A percentile compares a stretch with the other conserved stretches of the same genome.
phyloP scores from a whole-genome alignment of 2,113 vertebrate species.

The Tichodroma muraria region DNA sequence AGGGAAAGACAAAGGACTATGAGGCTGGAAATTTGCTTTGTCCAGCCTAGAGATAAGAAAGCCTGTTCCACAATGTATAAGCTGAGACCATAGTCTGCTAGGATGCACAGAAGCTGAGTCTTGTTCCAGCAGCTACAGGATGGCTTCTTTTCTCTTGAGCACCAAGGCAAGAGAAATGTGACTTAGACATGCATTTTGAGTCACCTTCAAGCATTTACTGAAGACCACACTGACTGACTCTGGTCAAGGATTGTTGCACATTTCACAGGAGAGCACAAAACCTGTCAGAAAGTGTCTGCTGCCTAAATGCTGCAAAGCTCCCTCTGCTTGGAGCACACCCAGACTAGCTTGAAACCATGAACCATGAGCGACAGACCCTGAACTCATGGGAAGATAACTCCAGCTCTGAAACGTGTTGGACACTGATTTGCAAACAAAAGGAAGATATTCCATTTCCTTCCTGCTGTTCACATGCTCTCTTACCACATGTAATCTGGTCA shows the following conservation, averaged over 20 bases:
- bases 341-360: not conserved
- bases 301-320: not conserved
- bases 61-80: not conserved
- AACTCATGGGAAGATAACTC: not conserved
- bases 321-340: not conserved
- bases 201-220: not conserved
- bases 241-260: not conserved
- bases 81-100: rapidly evolving
- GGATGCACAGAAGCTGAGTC: not conserved
- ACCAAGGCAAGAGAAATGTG: not conserved
- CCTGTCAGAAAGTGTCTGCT: not conserved
- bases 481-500: not conserved
- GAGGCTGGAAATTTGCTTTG: not conserved
- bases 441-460: not conserved
- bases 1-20: not conserved
- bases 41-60: not conserved
- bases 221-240: not conserved
- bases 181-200: not conserved
- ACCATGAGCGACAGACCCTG: not conserved
- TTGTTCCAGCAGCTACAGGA: not conserved
- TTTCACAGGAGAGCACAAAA: not conserved
- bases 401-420: not conserved
- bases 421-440: not conserved
- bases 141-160: not conserved
- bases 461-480: not conserved